Evolutionary conservation across 2,797 vertebrate species (phyloP).

Genomic region (Lepidocolaptes lacrymiger): DNA sequence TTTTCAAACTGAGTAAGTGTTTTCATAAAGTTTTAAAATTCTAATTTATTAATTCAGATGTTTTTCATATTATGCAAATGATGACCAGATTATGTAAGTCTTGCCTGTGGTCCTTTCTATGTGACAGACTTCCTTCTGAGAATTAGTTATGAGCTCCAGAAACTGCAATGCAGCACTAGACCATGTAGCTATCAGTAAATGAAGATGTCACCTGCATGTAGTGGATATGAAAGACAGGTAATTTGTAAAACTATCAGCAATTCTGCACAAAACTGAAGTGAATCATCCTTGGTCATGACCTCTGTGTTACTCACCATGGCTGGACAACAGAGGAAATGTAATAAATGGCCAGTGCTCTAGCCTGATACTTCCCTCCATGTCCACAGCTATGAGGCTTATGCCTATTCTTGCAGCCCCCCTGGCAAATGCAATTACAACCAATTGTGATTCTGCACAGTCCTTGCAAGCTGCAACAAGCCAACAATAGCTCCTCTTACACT

Average conservation of each 20-base stretch:
- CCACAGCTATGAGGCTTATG: not conserved
- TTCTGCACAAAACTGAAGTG: not conserved
- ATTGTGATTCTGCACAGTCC: not conserved
- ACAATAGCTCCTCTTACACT: conserved; percentile 34
- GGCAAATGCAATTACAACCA: not conserved
- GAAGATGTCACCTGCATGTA: not conserved
- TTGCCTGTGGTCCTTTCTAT: not conserved
- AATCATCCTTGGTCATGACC: not conserved
- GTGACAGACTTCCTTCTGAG: not conserved
- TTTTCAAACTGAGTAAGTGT: not conserved
- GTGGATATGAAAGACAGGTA: not conserved
- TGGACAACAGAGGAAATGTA: not conserved
- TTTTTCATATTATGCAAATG: conserved; percentile 1
- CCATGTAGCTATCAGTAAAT: not conserved
- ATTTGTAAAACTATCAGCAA: not conserved
- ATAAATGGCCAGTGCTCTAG: not conserved
- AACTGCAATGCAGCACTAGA: not conserved
- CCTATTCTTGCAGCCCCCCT: not conserved
- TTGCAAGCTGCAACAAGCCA: conserved; percentile 80
- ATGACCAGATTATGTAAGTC: not conserved
- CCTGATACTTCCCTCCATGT: not conserved
- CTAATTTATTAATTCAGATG: conserved; percentile 4
- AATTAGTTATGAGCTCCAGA: not conserved
- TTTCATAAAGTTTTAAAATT: conserved; percentile 10
- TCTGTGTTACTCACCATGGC: not conserved